phyloP scores from a whole-genome alignment of 2,113 vertebrate genomes.

The Vidua chalybeata region DNA sequence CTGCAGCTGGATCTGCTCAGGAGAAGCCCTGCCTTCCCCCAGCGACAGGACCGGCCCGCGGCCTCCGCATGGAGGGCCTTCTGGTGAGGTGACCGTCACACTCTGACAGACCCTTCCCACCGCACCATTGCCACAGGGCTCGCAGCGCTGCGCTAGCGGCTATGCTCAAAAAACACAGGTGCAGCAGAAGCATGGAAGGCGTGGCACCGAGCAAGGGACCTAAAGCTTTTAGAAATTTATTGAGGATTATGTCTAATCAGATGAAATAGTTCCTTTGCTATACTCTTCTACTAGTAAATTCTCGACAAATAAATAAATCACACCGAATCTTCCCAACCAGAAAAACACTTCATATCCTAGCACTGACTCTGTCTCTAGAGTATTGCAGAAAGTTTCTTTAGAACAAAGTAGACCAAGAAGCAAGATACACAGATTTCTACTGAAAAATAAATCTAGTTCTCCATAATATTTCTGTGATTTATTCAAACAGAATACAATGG shows the following conservation, averaged over 20 bases:
- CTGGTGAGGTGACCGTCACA: neutral
- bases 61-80: neutral
- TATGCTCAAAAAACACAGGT: neutral
- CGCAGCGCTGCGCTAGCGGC: neutral
- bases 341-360: neutral
- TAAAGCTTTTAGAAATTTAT: slow-evolving; percentile 38
- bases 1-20: slow-evolving; percentile 40
- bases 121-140: slow-evolving; percentile 14
- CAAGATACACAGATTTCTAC: slow-evolving; percentile 38
- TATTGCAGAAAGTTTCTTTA: slow-evolving; percentile 41
- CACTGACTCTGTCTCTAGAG: neutral
- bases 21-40: neutral
- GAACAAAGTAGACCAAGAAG: slow-evolving; percentile 38
- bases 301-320: slow-evolving; percentile 41
- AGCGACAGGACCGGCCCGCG: neutral
- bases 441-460: slow-evolving; percentile 58
- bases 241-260: slow-evolving; percentile 52
- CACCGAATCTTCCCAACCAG: neutral
- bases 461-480: slow-evolving; percentile 46
- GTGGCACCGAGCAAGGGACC: neutral
- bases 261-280: neutral
- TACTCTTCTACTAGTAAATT: slow-evolving; percentile 1
- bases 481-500: slow-evolving; percentile 52
- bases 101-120: neutral
- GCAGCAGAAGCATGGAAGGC: neutral